Evolutionary conservation across 1,140 invertebrate genomes (phyloP).

Genomic region (Trichomalopsis sarcophagae): DNA sequence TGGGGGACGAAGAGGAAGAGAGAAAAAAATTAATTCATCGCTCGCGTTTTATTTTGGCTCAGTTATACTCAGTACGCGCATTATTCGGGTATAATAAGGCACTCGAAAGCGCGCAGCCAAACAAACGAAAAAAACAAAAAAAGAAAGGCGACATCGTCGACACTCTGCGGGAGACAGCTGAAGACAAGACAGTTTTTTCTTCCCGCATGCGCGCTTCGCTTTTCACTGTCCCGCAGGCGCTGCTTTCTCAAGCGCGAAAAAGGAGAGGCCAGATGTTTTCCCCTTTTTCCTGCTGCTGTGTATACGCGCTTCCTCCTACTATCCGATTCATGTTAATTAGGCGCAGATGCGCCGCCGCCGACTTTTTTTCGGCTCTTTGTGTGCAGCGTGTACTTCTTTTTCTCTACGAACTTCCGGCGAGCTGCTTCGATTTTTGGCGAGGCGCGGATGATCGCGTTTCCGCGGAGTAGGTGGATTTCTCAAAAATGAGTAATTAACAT

Average conservation of each 20-base stretch:
- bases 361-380: neutral
- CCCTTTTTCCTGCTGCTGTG: neutral
- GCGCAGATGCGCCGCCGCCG: conserved; percentile 1
- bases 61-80: neutral
- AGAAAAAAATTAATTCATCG: neutral
- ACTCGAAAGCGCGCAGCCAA: neutral
- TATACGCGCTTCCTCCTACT: neutral
- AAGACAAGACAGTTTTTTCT: neutral
- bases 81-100: neutral
- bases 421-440: neutral
- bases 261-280: conserved; percentile 14
- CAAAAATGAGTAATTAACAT: too few relatives aligned
- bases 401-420: neutral
- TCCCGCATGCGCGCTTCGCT: neutral
- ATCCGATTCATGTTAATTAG: conserved; percentile 6
- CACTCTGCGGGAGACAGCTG: neutral
- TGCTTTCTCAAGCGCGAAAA: conserved; percentile 3
- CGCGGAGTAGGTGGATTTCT: too few relatives aligned
- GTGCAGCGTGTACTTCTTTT: neutral
- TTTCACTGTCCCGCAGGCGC: neutral
- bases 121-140: neutral
- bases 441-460: too few relatives aligned
- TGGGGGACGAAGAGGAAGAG: too few relatives aligned
- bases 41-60: neutral
- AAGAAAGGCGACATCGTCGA: neutral